These are phyloP conservation scores for Urocyon cinereoargenteus DNA, from an alignment of 2,797 vertebrate genomes.

Conservation along the genomic window DNA sequence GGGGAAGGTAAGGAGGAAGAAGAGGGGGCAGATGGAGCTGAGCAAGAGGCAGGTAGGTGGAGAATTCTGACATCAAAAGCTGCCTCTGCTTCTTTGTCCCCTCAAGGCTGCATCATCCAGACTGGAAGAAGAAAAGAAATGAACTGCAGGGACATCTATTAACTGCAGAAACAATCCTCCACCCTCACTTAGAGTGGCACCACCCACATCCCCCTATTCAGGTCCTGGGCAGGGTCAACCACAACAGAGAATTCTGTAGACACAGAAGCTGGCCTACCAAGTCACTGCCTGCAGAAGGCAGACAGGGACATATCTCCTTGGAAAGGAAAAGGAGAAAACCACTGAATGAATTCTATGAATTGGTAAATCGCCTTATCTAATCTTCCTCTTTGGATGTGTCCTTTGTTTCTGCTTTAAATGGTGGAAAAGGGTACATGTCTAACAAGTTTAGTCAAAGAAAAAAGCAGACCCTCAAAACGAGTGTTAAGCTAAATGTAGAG, in stretches of 20 bases:
- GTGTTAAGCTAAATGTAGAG: not conserved
- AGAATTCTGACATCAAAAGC: constrained; percentile 30
- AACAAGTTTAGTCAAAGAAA: not conserved
- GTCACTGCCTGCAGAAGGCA: not conserved
- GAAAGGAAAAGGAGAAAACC: constrained; percentile 29
- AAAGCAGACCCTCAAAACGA: not conserved
- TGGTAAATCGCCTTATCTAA: not conserved
- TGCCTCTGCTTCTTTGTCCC: constrained; percentile 21
- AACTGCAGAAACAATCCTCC: not conserved
- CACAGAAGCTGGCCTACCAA: not conserved
- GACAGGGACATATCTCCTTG: not conserved
- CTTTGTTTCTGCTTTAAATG: not conserved
- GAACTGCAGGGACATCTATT: not conserved
- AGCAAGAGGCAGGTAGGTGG: not conserved
- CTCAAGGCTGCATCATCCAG: not conserved
- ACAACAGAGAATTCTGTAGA: not conserved
- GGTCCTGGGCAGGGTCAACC: not conserved
- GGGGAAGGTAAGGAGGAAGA: not conserved
- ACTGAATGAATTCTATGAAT: not conserved
- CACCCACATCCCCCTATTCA: too few relatives aligned
- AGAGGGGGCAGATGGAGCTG: not conserved
- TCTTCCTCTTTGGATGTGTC: not conserved
- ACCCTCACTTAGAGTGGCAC: not conserved
- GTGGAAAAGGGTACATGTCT: not conserved
- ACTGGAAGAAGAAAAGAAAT: constrained; percentile 20